Base-by-base conservation (phyloP, 2,888 invertebrate species). In the Drosophila stalkeri region DNA sequence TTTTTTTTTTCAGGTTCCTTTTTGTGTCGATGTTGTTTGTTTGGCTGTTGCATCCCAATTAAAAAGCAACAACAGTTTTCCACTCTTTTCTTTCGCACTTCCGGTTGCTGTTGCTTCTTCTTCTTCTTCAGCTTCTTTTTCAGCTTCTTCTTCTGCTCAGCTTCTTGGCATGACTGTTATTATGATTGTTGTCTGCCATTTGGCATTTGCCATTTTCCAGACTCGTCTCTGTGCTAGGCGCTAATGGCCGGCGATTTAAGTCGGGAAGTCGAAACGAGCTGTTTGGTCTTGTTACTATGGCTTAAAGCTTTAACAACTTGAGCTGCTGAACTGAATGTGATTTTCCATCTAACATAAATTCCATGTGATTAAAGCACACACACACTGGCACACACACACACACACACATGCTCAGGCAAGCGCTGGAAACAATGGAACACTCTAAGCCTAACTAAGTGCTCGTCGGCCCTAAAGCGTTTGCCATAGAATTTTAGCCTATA, bases 361-460 rank as follows among this genome's bases (percentile, higher is more conserved):
- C 55, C 56, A 69, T 60, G 64, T 68, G 67, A 69, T 71, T 81
- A 54, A 57, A 47, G 44, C 44, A 37, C 51, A 52, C 63, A 60
- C 31, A 60, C 20, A 64, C 33, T n/a, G n/a, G n/a, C n/a, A n/a
- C 31, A 61, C 12, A 47, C 31, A 64, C 46, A 39, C 16, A 51
- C 20, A 41, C 37, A 54, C 14, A 27, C 11, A 39, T n/a, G 46
- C 27, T n/a, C 31, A 14, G 16, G 59, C 33, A 60, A 69, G 63
- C 64, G 62, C 33, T 70, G 72, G n/a, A 67, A 75, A 80, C 80
- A 80, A 80, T 72, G 67, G 67, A 79, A 64, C 75, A 78, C 80
- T 80, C 75, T 78, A 68, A 75, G 80, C 64, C 69, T 65, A 81
- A 80, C 78, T 80, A 69, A 80, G 73, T 82, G 77, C 73, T 71